phyloP scores from a whole-genome alignment of 2,113 vertebrate species.

The Siphamia tubifer region DNA sequence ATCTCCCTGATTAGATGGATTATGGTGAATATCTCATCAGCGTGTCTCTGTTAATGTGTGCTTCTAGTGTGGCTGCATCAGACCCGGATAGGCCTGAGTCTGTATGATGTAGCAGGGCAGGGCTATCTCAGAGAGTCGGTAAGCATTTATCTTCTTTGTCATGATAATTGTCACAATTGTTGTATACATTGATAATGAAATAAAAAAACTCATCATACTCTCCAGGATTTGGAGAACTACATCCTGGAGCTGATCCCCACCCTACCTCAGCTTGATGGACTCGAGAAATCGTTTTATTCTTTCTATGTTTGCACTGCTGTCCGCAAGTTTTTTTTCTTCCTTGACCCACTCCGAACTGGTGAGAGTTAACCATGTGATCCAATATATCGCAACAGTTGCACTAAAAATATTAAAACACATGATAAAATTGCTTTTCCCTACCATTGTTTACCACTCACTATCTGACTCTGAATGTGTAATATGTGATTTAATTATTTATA shows the following conservation, averaged over 20 bases:
- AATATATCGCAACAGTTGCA: background rate
- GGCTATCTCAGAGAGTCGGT: constrained; percentile 97
- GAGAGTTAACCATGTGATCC: constrained; percentile 4
- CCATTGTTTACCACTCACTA: no score
- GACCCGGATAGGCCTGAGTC: constrained; percentile 96
- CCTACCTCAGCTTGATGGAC: constrained; percentile 93
- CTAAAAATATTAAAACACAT: no score
- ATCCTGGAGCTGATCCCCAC: constrained; percentile 98
- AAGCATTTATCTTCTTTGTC: constrained; percentile 51
- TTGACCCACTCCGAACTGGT: constrained; percentile 97
- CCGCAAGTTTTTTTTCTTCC: constrained; percentile 98
- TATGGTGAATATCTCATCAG: background rate
- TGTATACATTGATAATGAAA: background rate
- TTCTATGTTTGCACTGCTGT: constrained; percentile 99
- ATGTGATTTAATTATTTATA: background rate
- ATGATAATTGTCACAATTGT: background rate
- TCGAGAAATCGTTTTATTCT: constrained; percentile 98
- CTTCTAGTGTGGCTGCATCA: constrained; percentile 94
- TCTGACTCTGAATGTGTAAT: background rate
- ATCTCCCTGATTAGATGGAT: background rate
- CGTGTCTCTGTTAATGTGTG: background rate
- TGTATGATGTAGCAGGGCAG: constrained; percentile 97
- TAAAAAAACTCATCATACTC: background rate
- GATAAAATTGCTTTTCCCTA: no score
- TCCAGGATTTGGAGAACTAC: constrained; percentile 97